phyloP scores from a whole-genome alignment of 2,113 vertebrate genomes.

The Centropus unirufus region DNA sequence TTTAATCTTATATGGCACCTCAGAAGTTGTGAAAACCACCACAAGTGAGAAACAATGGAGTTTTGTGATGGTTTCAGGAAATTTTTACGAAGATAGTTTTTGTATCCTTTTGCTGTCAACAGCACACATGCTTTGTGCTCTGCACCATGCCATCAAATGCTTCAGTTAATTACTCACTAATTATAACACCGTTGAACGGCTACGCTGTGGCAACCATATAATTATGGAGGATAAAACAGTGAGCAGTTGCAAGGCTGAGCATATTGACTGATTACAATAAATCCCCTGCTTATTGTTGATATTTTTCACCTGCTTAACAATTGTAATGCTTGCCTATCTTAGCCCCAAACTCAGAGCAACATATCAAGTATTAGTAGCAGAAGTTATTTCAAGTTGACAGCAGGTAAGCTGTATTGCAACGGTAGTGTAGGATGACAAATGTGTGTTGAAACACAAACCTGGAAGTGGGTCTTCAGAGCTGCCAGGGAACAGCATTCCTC shows the following conservation, averaged over 20 bases:
- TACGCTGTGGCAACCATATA: conserved; percentile 73
- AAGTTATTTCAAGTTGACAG: conserved; percentile 19
- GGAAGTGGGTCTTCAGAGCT: neutral
- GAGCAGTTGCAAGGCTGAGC: conserved; percentile 69
- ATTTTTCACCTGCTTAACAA: conserved; percentile 73
- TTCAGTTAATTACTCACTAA: conserved; percentile 80
- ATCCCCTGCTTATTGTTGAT: conserved; percentile 68
- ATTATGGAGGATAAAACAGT: conserved; percentile 73
- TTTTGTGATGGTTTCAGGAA: conserved; percentile 18
- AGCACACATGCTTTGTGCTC: conserved; percentile 60
- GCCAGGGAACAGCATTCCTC: neutral
- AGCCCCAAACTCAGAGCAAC: conserved; percentile 5
- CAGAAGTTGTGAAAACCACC: neutral
- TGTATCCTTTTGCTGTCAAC: conserved; percentile 59
- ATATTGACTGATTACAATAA: conserved; percentile 76
- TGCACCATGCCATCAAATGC: conserved; percentile 69
- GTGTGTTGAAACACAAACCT: neutral
- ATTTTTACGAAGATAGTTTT: conserved; percentile 40
- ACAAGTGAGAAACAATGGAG: neutral
- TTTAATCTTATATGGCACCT: neutral
- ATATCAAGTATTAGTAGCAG: neutral
- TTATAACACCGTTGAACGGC: conserved; percentile 79
- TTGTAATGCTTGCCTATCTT: conserved; percentile 52
- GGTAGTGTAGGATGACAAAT: neutral
- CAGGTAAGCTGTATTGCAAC: neutral